These are phyloP conservation scores for Clarias gariepinus DNA, from an alignment of 2,113 vertebrate species.

Conservation along the genomic window DNA sequence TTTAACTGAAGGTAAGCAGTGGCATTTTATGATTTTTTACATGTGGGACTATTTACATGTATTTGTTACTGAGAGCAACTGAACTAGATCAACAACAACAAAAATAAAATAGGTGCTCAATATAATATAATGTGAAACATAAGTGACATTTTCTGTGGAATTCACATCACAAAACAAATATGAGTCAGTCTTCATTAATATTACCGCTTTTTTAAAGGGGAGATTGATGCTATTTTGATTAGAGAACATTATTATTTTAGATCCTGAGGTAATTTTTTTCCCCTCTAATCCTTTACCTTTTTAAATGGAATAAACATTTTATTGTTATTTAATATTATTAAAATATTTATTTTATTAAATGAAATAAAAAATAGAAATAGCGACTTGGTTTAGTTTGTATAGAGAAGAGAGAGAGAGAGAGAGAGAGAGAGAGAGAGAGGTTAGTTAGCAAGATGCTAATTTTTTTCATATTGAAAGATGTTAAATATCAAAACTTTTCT, in stretches of 20 bases:
- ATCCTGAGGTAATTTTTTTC: background rate
- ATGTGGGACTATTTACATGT: background rate
- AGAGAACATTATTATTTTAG: background rate
- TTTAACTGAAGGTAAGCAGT: constrained; percentile 1
- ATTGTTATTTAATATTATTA: background rate
- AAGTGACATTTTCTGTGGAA: background rate
- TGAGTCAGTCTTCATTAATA: background rate
- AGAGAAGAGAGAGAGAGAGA: background rate
- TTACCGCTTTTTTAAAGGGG: background rate
- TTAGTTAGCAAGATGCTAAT: background rate
- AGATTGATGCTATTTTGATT: background rate
- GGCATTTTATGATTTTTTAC: background rate
- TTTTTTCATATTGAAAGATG: background rate
- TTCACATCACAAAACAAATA: background rate
- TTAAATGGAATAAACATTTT: background rate
- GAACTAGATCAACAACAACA: background rate
- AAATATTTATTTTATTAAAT: background rate
- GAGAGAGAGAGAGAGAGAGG: background rate
- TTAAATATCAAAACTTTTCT: background rate
- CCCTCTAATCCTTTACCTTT: background rate
- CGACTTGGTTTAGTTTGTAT: background rate
- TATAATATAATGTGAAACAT: no score
- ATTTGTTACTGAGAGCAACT: background rate
- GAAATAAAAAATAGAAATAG: background rate
- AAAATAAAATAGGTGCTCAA: no score